These are phyloP conservation scores for Micropterix aruncella DNA, from an alignment of 2,888 invertebrate species.

Conservation along the genomic window DNA sequence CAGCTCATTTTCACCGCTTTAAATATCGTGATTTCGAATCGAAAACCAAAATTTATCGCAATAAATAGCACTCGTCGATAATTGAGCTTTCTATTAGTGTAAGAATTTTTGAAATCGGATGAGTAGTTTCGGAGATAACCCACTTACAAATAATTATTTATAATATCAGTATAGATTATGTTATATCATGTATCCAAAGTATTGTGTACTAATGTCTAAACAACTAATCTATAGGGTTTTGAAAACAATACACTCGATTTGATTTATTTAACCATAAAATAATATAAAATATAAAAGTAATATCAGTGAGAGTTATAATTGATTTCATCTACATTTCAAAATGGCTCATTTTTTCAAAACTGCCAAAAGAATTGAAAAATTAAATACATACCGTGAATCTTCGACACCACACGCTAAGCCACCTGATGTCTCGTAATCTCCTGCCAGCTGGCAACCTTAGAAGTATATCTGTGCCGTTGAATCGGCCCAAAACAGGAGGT, in stretches of 20 bases:
- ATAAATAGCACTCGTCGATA: too few species aligned
- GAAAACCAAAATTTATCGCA: too few species aligned
- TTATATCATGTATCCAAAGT: too few species aligned
- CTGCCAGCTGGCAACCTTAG: constrained; percentile 72
- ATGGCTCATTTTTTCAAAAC: background rate
- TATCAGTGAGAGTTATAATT: background rate
- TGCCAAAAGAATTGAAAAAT: background rate
- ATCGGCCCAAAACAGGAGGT: constrained; percentile 60
- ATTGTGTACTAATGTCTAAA: too few species aligned
- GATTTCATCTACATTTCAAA: background rate
- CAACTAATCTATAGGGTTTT: too few species aligned
- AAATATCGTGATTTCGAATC: too few species aligned
- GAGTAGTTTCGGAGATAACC: too few species aligned
- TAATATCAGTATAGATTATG: too few species aligned
- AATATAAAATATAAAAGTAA: background rate
- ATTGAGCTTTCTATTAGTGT: too few species aligned
- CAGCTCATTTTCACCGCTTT: too few species aligned
- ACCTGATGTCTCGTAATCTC: constrained; percentile 74
- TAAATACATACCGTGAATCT: constrained; percentile 63
- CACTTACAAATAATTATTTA: too few species aligned
- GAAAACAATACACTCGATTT: background rate
- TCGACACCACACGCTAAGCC: constrained; percentile 87
- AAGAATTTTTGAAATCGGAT: too few species aligned
- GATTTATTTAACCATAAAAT: background rate
- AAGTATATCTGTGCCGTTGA: constrained; percentile 67